These are phyloP conservation scores for Zosterops pallidus DNA, from an alignment of 2,113 vertebrate genomes.

Conservation along the genomic window DNA sequence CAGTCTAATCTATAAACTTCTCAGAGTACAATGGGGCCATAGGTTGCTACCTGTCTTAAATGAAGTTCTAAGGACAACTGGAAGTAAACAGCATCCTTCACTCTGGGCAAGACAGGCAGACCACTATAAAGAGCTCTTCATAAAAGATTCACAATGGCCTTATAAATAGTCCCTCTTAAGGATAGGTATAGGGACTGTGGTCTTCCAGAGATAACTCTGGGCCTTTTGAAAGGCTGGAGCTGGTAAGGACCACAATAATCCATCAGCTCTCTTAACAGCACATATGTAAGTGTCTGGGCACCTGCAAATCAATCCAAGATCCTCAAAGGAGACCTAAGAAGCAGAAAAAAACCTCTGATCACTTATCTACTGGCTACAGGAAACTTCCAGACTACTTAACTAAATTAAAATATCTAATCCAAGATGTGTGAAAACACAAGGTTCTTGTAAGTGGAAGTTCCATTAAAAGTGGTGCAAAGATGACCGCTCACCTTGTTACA, in stretches of 20 bases:
- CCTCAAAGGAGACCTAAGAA: neutral
- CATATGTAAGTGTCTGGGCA: neutral
- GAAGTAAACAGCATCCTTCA: neutral
- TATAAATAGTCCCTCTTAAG: neutral
- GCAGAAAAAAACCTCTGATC: neutral
- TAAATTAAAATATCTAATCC: neutral
- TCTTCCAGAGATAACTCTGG: neutral
- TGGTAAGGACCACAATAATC: neutral
- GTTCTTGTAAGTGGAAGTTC: neutral
- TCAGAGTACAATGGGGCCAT: neutral
- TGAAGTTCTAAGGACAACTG: neutral
- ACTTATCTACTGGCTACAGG: neutral
- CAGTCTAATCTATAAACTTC: neutral
- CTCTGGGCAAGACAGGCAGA: neutral
- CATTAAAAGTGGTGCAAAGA: neutral
- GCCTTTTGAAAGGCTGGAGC: neutral
- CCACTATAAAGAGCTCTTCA: neutral
- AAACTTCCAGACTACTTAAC: neutral
- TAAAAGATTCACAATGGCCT: neutral
- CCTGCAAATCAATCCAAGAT: neutral
- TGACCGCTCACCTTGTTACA: neutral
- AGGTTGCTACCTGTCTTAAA: neutral
- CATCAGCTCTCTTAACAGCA: neutral
- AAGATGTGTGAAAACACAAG: neutral
- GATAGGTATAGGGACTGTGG: neutral